A percentile compares a stretch with the other conserved stretches of the same genome.
These are phyloP conservation scores for Oreocharis arfaki DNA, from an alignment of 2,113 vertebrate genomes.

Conservation along the genomic window DNA sequence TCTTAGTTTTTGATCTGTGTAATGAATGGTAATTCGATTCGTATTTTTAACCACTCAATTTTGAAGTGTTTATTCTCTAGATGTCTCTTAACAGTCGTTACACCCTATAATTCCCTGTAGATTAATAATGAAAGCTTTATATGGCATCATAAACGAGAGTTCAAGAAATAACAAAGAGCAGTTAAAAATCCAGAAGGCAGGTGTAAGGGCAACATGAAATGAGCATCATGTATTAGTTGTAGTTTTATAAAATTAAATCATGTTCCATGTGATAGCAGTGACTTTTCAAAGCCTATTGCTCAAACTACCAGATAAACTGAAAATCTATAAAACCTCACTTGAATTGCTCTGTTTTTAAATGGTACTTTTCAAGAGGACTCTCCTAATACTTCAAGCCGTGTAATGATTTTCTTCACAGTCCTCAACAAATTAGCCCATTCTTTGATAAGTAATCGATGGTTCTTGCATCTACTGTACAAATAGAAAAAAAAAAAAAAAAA, in stretches of 20 bases:
- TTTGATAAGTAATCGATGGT: conserved; percentile 4
- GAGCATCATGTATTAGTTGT: background rate
- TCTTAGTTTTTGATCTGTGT: background rate
- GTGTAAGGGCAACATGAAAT: background rate
- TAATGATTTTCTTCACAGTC: conserved; percentile 5
- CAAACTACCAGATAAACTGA: background rate
- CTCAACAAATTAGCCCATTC: background rate
- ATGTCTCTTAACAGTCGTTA: background rate
- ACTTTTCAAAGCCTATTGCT: background rate
- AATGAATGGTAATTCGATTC: background rate
- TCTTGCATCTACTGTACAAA: background rate
- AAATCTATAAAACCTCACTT: background rate
- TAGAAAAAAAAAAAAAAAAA: background rate
- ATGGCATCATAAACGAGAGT: background rate
- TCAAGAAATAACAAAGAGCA: background rate
- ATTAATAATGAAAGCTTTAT: background rate
- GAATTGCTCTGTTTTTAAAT: background rate
- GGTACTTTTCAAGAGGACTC: background rate
- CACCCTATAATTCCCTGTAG: background rate
- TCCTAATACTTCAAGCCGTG: background rate
- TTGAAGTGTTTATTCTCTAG: background rate
- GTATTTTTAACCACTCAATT: background rate
- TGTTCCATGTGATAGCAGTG: background rate
- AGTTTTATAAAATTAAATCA: background rate
- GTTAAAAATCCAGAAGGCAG: background rate